Conservation (phyloP, 1,140 invertebrate species). For the Halyomorpha halys region DNA sequence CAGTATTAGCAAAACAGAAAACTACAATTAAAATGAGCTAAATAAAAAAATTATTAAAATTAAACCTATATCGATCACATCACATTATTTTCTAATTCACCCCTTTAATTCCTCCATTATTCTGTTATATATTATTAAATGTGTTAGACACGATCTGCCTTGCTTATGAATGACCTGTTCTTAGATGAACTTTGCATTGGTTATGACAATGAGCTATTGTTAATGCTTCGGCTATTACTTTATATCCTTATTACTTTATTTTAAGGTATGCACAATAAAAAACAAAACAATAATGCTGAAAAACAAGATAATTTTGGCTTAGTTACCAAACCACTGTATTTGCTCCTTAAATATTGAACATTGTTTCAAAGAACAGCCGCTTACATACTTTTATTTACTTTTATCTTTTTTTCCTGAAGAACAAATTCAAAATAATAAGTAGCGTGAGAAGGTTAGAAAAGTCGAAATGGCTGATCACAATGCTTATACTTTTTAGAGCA, state of each 20-base stretch:
- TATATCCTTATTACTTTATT: slow-evolving; percentile 4
- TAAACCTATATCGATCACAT: slow-evolving; percentile 8
- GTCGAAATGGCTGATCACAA: slow-evolving; percentile 13
- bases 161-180: slow-evolving; percentile 20
- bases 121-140: slow-evolving; percentile 14
- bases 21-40: slow-evolving; percentile 8
- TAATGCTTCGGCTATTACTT: slow-evolving; percentile 16
- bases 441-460: background rate
- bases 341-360: background rate
- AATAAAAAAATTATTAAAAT: slow-evolving; percentile 8
- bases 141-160: slow-evolving; percentile 14
- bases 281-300: background rate
- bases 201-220: slow-evolving; percentile 17
- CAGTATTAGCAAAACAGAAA: slow-evolving; percentile 18
- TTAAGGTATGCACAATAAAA: slow-evolving; percentile 5
- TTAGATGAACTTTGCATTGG: slow-evolving; percentile 19
- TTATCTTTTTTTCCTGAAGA: too few relatives aligned
- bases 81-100: slow-evolving; percentile 21
- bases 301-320: background rate
- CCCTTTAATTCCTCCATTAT: slow-evolving; percentile 14
- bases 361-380: background rate
- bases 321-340: background rate
- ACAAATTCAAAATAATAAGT: background rate
- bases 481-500: slow-evolving; percentile 8
- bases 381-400: too few relatives aligned